A percentile compares a stretch with the other conserved stretches of the same genome.
Evolutionary conservation across 2,797 vertebrate genomes (phyloP).

Genomic region (Tangara arthus): DNA sequence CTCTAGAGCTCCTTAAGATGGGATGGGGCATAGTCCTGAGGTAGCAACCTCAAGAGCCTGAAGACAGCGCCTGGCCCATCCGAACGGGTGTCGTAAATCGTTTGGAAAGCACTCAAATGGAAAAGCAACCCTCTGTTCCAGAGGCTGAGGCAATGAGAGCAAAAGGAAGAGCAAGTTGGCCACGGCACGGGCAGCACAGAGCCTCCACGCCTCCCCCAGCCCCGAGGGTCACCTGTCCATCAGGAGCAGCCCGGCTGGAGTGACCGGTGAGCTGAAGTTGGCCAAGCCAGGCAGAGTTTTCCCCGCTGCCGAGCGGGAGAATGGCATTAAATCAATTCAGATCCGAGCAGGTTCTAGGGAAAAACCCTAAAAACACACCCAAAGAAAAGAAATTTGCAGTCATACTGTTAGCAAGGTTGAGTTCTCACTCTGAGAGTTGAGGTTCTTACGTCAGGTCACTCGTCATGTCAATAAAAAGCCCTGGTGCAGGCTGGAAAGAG

Average conservation of each 20-base stretch:
- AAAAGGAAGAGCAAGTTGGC: constrained; percentile 33
- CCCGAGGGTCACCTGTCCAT: not conserved
- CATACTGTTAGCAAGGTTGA: constrained; percentile 19
- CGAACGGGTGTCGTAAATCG: not conserved
- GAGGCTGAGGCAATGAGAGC: constrained; percentile 32
- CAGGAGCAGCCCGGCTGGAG: not conserved
- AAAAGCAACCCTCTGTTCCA: not conserved
- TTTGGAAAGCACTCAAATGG: constrained; percentile 36
- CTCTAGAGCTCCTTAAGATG: constrained; percentile 10
- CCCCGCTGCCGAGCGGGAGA: not conserved
- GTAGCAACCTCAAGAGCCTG: constrained; percentile 19
- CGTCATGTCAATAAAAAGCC: not conserved
- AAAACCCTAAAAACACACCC: constrained; percentile 35
- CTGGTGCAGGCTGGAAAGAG: constrained; percentile 30
- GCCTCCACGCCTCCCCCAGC: not conserved
- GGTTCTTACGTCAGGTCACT: constrained; percentile 30
- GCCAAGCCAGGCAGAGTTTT: constrained; percentile 6
- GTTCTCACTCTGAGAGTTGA: constrained; percentile 29
- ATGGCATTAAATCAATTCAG: constrained; percentile 44
- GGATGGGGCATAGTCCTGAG: not conserved
- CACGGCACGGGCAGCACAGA: not conserved
- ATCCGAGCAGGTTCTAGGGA: constrained; percentile 27
- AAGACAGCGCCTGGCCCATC: constrained; percentile 17
- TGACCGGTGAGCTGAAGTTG: not conserved
- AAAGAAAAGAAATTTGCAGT: constrained; percentile 30